Base-by-base conservation (phyloP, 2,888 invertebrate species). In the Tridacna crocea region DNA sequence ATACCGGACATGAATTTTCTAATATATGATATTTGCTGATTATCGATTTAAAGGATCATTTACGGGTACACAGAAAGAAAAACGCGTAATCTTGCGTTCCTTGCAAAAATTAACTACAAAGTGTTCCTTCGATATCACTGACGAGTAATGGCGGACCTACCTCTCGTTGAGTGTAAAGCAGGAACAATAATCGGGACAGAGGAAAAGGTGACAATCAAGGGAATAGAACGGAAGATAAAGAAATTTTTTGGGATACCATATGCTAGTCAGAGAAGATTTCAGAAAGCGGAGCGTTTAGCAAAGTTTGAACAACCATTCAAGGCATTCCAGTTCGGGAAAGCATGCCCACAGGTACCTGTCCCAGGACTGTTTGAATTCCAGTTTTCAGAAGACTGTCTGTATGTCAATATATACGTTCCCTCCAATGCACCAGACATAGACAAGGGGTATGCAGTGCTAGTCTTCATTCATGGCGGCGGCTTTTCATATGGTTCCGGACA, bases 381-480 rank as follows among this genome's bases (percentile, higher is more conserved):
- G 60, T 13, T 58, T 13, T 10, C 97, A 51, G 99, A 99, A 95
- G 99, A 99, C 95, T 99, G 99, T 93, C 95, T 99, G 11, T 98
- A 98, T 94, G 95, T 99, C 92, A 99, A 98, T 94, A 96, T 99
- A 87, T 98, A 98, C 98, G 97, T 98, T 61, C 98, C 99, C 4
- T 74, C 55, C n/a, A 48, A 61, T 22, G 22, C 36, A 12, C 19
- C 63, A 15, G 72, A 73, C 15, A 61, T 24, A 0, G 58, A 70
- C 12, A 46, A 65, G 24, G 83, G 77, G 97, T 72, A 88, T 90
- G 97, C 98, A 76, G 96, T 98, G 91, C 95, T 98, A 87, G 96
- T 98, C 70, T 98, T 98, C 98, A 97, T 98, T 91, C 98, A 98
- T 94, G 98, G 98, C 0, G 98, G 98, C 13, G 98, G 98, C 26